Conservation (phyloP, 2,113 vertebrate species). For the Leiothrix lutea region DNA sequence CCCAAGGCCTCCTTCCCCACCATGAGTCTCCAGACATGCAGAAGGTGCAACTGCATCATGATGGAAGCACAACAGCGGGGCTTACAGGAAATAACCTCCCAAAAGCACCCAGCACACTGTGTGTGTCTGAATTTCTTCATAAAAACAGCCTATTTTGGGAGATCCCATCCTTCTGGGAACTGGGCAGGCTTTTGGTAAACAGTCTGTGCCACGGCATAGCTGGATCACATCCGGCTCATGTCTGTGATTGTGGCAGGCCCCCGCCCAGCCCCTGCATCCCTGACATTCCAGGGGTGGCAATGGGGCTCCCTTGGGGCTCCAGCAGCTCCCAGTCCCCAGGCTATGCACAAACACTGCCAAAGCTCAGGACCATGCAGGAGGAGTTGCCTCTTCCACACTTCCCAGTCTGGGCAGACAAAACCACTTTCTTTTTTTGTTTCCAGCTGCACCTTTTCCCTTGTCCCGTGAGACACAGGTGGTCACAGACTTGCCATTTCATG, state of each 20-base stretch:
- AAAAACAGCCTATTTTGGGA: conserved; percentile 21
- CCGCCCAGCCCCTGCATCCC: rapidly evolving
- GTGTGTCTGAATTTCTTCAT: background rate
- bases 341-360: background rate
- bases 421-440: background rate
- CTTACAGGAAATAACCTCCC: background rate
- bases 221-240: background rate
- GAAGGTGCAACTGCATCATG: background rate
- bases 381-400: rapidly evolving
- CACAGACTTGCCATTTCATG: background rate
- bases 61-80: rapidly evolving
- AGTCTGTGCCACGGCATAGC: background rate
- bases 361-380: background rate
- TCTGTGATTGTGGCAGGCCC: background rate
- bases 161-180: conserved; percentile 5
- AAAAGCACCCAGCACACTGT: background rate
- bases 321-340: background rate
- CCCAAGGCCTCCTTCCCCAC: background rate
- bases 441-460: background rate
- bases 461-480: background rate
- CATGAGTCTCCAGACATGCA: background rate
- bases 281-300: rapidly evolving
- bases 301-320: background rate
- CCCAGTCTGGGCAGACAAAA: background rate
- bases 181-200: background rate